Evolutionary conservation across 2,113 vertebrate species (phyloP).

Genomic region (Gobio gobio): DNA sequence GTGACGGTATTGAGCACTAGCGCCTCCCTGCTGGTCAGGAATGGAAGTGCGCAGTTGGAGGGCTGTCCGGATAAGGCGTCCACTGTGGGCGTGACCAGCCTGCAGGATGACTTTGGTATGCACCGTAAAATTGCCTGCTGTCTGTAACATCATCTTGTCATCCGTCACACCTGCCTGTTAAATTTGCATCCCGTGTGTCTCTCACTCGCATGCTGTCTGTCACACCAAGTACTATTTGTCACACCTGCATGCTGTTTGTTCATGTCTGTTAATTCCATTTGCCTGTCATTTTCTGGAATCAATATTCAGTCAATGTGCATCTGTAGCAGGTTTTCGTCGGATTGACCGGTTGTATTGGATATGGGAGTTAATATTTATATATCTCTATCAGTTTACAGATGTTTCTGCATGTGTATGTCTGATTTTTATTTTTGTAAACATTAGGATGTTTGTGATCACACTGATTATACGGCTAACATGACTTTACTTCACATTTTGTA

Average conservation of each 20-base stretch:
- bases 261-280: constrained; percentile 1
- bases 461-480: neutral
- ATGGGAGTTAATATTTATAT: neutral
- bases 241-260: neutral
- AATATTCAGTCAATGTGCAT: neutral
- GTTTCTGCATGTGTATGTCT: neutral
- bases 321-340: neutral
- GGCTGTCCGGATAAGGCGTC: constrained; percentile 93
- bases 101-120: constrained; percentile 96
- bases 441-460: neutral
- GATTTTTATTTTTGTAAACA: neutral
- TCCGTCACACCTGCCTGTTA: constrained; percentile 1
- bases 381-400: neutral
- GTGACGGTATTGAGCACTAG: constrained; percentile 93
- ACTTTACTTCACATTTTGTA: neutral
- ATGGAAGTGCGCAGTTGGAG: constrained; percentile 96
- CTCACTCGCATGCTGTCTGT: neutral
- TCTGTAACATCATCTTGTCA: constrained; percentile 7
- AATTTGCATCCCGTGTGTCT: neutral
- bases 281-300: neutral
- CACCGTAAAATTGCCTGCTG: neutral
- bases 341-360: neutral
- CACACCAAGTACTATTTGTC: neutral
- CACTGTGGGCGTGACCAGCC: constrained; percentile 91
- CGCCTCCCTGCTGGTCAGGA: constrained; percentile 99